Evolutionary conservation across 2,888 invertebrate species (phyloP), one percentile per base, ranked within the genome.

Genomic region (Trachelus troglodyta): DNA sequence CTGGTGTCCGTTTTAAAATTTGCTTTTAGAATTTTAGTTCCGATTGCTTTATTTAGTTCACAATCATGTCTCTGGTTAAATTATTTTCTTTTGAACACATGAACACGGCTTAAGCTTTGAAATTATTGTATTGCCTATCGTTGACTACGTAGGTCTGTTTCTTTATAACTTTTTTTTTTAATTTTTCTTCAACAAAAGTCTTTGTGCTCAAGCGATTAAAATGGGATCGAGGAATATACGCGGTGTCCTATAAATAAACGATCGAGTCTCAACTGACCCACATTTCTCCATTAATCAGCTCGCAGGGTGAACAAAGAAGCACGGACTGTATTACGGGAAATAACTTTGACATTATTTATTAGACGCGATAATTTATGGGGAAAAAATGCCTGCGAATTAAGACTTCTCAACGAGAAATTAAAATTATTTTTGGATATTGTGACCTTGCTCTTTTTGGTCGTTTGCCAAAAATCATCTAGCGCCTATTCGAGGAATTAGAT

Each of bases 191-290:
- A 23, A 56, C 15, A 9, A 40, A 40, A 56, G 15, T 56, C 56
- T 56, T 56, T 15, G 56, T 56, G 23, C 56, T 56, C 56, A 1
- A 6, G 23, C 56, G 56, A 56, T 56, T 9, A 9, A 71, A 30
- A 68, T 30, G 56, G 15, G 75, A 75, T 15, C 31, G 31, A 6
- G 33, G 56, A n/a, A 33, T 75, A 31, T n/a, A 76, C 76, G 76
- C 3, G 30, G 69, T 71, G 71, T 30, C 76, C 76, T 76, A 76
- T 76, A 76, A 76, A 76, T 76, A 76, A 69, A n/a, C 76, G 37
- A 71, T 76, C 76, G 76, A 71, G n/a, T 11, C 34, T 33, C 69
- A 30, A n/a, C 37, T 73, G 76, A 76, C 76, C 76, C 71, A 76
- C 76, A 76, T 76, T 71, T 76, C 23, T 34, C 69, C 56, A 56